phyloP scores from a whole-genome alignment of 2,797 vertebrate species.

The Anableps anableps region DNA sequence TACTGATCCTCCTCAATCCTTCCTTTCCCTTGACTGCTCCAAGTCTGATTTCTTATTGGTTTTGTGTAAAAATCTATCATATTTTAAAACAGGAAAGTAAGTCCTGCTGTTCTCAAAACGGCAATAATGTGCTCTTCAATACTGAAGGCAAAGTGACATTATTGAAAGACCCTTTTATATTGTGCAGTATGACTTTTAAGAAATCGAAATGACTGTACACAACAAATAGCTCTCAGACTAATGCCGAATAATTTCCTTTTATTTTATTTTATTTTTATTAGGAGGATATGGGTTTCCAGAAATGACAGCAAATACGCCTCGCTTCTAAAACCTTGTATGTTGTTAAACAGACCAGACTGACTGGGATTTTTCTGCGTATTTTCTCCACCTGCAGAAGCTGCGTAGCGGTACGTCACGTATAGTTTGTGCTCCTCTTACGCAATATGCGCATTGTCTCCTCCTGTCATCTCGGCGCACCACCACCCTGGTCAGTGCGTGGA shows the following conservation, averaged over 20 bases:
- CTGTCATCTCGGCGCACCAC: conserved; percentile 51
- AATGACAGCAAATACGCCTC: neutral
- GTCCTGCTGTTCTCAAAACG: neutral
- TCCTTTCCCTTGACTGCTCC: neutral
- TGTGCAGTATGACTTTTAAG: neutral
- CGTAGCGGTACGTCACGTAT: conserved; percentile 34
- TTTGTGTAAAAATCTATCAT: neutral
- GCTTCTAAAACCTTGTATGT: neutral
- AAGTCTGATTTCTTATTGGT: neutral
- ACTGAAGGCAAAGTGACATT: too few species aligned
- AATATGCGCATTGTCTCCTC: conserved; percentile 52
- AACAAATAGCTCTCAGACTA: neutral
- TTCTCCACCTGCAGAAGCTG: neutral
- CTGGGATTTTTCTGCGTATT: neutral
- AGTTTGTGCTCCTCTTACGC: conserved; percentile 27
- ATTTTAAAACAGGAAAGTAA: neutral
- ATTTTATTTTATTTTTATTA: too few species aligned
- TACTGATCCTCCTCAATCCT: neutral
- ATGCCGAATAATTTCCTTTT: neutral
- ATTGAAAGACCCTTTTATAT: too few species aligned
- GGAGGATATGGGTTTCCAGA: neutral
- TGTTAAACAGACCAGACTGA: neutral
- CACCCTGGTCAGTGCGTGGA: conserved; percentile 34
- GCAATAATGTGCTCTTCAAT: neutral
- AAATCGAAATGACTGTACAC: neutral